These are phyloP conservation scores for Cecidostiba fungosa DNA, from an alignment of 2,888 invertebrate species.

Conservation along the genomic window DNA sequence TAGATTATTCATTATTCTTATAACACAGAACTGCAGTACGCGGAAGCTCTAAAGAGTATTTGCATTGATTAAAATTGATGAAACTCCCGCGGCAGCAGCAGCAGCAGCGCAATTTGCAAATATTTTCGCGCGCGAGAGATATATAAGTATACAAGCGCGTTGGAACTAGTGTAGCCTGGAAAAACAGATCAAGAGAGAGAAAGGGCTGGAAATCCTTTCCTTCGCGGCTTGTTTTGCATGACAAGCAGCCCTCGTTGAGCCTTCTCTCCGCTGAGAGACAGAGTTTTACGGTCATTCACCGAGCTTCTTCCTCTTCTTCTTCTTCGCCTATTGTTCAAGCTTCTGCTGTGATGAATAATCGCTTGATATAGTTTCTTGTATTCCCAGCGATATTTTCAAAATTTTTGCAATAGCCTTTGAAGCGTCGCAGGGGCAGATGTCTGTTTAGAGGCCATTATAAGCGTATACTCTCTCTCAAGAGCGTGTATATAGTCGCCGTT, in stretches of 20 bases:
- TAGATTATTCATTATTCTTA: conserved; percentile 60
- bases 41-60: conserved; percentile 56
- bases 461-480: not conserved
- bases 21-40: not conserved
- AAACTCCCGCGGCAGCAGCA: conserved; percentile 12
- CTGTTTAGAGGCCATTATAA: conserved; percentile 47
- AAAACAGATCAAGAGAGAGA: conserved; percentile 45
- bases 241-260: conserved; percentile 42
- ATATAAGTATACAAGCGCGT: not conserved
- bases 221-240: conserved; percentile 56
- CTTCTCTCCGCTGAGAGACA: not conserved
- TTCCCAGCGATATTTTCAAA: not conserved
- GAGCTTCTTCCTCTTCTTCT: not conserved
- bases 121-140: conserved; percentile 44
- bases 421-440: conserved; percentile 30
- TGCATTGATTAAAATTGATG: conserved; percentile 65
- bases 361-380: not conserved
- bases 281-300: conserved; percentile 43
- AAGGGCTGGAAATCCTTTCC: conserved; percentile 34
- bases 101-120: conserved; percentile 52
- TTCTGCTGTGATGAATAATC: conserved; percentile 42
- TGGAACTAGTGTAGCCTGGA: no score
- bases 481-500: conserved; percentile 1
- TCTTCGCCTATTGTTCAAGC: not conserved
- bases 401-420: not conserved